A percentile compares a stretch with the other conserved stretches of the same genome.
phyloP scores from a whole-genome alignment of 2,888 invertebrate genomes.

The Tiphia femorata region DNA sequence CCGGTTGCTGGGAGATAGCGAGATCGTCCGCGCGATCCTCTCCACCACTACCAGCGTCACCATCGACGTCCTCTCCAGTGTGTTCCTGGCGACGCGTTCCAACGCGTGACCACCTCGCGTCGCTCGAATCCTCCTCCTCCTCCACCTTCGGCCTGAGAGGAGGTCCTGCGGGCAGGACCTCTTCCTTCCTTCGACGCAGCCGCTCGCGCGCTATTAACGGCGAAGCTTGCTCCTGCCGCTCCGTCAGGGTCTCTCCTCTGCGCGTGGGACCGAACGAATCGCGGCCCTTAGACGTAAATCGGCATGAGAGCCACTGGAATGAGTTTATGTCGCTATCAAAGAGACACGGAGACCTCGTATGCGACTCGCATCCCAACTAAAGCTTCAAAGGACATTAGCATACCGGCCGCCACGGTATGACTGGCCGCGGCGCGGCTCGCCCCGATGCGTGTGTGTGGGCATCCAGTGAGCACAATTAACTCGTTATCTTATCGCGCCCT shows the following conservation, averaged over 20 bases:
- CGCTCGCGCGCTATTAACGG: neutral
- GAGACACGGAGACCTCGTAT: constrained; percentile 63
- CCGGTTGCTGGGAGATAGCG: too few species aligned
- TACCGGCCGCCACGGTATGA: constrained; percentile 64
- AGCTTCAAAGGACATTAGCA: constrained; percentile 67
- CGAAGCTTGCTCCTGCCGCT: neutral
- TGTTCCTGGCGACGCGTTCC: too few species aligned
- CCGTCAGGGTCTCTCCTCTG: too few species aligned
- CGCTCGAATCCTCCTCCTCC: too few species aligned
- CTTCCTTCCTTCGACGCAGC: neutral
- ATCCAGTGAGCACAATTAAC: constrained; percentile 68
- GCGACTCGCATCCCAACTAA: constrained; percentile 63
- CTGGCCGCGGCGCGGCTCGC: constrained; percentile 40
- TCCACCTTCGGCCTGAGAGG: too few species aligned
- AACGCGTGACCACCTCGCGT: too few species aligned
- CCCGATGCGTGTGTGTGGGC: constrained; percentile 65
- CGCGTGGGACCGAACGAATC: too few species aligned
- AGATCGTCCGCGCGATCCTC: neutral
- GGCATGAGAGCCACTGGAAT: constrained; percentile 62
- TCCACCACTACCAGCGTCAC: too few species aligned
- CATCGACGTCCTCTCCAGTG: too few species aligned
- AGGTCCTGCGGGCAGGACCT: too few species aligned
- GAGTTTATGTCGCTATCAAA: constrained; percentile 67
- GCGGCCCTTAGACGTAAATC: constrained; percentile 30
- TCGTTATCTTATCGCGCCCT: constrained; percentile 68